Evolutionary conservation across 2,888 invertebrate species (phyloP), one percentile per base, ranked within the genome.

Genomic region (Rhodophaea formosa): DNA sequence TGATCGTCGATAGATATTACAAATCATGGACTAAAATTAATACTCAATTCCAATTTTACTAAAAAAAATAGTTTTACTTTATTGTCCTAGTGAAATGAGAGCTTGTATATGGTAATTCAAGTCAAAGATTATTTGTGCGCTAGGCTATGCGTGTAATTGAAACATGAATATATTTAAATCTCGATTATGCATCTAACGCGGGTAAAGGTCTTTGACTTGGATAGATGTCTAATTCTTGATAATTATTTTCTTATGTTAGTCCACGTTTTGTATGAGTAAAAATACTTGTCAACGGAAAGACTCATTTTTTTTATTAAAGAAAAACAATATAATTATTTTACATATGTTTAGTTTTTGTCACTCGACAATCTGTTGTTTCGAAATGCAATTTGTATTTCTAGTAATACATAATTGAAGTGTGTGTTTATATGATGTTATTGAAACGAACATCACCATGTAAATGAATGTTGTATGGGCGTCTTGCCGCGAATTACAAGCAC

Each of bases 401-500:
- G n/a, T 23, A 12, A 15, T 45, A 1, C 8, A 17, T 23, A 3
- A 23, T 1, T 12, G 17, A 17, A 3, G 46, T 23, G 46, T 46
- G 46, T 17, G 39, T 46, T 14, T 30, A 14, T 49, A 30, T 51
- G 51, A 17, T 35, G 12, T 51, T 35, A 51, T 16, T 35, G 10
- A 16, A 17, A 35, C 12, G 17, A 16, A 17, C 35, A 12, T 51
- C 51, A 39, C 16, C n/a, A 17, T 35, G 35, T 51, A 12, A 46
- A 46, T 46, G 12, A 8, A n/a, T 17, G 39, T 8, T 39, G 5
- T 3, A 39, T 39, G 5, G 39, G 6, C 39, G 39, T 39, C 12
- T 39, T 1, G 39, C 12, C 44, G 44, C 14, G 14, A 29, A 16
- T 45, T 55, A 14, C 10, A 10, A 47, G 62, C 57, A 58, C 44